Evolutionary conservation across 92 coral and sea anemone species (phyloP).

Genomic region (Pocillopora meandrina): DNA sequence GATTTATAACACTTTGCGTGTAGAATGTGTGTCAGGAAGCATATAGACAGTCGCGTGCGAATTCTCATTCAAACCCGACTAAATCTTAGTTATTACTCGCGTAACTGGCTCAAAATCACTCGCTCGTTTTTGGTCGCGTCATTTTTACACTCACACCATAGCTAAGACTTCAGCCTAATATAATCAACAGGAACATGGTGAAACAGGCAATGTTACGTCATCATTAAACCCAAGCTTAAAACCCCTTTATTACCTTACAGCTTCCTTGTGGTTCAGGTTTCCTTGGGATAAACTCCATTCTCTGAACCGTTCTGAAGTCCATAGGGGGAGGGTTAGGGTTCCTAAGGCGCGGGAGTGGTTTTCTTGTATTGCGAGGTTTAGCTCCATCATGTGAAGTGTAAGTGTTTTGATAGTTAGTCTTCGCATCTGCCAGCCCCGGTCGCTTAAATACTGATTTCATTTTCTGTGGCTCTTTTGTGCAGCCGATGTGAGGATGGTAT

Average conservation of each 20-base stretch:
- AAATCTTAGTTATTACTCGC: no score
- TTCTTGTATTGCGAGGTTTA: slow-evolving; percentile 72
- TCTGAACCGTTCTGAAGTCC: slow-evolving; percentile 94
- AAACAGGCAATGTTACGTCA: no score
- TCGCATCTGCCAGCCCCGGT: slow-evolving; percentile 80
- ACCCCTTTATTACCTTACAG: neutral
- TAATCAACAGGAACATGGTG: no score
- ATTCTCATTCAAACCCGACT: no score
- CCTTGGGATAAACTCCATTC: slow-evolving; percentile 63
- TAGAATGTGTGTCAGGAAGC: no score
- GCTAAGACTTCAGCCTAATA: no score
- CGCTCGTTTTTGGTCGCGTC: no score
- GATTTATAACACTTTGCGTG: no score
- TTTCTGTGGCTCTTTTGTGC: slow-evolving; percentile 73
- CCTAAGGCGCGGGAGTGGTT: slow-evolving; percentile 87
- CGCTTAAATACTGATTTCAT: slow-evolving; percentile 80
- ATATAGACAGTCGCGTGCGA: no score
- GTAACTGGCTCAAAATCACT: no score
- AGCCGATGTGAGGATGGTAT: slow-evolving; percentile 91
- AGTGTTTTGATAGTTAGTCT: slow-evolving; percentile 85
- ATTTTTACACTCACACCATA: no score
- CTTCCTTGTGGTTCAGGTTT: slow-evolving; percentile 28
- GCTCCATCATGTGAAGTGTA: slow-evolving; percentile 61
- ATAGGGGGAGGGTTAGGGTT: slow-evolving; percentile 97
- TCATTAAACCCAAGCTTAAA: no score